These are phyloP conservation scores for Pseudomyrmex dendroicus DNA, from an alignment of 1,140 invertebrate species.

Conservation along the genomic window DNA sequence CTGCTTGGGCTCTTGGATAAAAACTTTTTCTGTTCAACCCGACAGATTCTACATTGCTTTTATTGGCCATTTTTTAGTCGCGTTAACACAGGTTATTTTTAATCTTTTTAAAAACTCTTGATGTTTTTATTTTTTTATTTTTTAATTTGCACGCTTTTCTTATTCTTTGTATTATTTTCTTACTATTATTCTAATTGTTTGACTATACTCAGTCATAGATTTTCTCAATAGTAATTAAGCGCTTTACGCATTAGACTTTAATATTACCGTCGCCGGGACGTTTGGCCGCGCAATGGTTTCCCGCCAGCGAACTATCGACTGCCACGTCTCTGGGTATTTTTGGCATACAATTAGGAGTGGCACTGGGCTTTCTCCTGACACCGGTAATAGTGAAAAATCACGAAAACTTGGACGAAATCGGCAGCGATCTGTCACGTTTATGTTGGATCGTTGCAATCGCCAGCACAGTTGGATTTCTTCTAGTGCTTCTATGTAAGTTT, in stretches of 20 bases:
- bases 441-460: slow-evolving; percentile 86
- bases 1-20: slow-evolving; percentile 90
- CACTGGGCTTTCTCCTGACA: slow-evolving; percentile 82
- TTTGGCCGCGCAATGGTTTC: slow-evolving; percentile 88
- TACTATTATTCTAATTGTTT: not conserved
- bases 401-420: slow-evolving; percentile 79
- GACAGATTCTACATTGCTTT: slow-evolving; percentile 88
- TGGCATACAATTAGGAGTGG: slow-evolving; percentile 89
- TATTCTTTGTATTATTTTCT: not conserved
- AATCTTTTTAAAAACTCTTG: not conserved
- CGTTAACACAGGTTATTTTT: slow-evolving; percentile 86
- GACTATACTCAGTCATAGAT: not conserved
- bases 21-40: slow-evolving; percentile 87
- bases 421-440: slow-evolving; percentile 78
- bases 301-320: slow-evolving; percentile 88
- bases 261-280: slow-evolving; percentile 90
- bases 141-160: not conserved
- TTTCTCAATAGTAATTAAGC: not conserved
- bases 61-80: slow-evolving; percentile 89
- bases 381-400: slow-evolving; percentile 84
- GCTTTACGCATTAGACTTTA: slow-evolving; percentile 81
- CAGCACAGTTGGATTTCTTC: slow-evolving; percentile 86
- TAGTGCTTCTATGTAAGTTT: slow-evolving; percentile 87
- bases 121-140: not conserved
- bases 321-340: slow-evolving; percentile 92